Conservation (phyloP, 2,888 invertebrate species). For the Thereva nobilitata region DNA sequence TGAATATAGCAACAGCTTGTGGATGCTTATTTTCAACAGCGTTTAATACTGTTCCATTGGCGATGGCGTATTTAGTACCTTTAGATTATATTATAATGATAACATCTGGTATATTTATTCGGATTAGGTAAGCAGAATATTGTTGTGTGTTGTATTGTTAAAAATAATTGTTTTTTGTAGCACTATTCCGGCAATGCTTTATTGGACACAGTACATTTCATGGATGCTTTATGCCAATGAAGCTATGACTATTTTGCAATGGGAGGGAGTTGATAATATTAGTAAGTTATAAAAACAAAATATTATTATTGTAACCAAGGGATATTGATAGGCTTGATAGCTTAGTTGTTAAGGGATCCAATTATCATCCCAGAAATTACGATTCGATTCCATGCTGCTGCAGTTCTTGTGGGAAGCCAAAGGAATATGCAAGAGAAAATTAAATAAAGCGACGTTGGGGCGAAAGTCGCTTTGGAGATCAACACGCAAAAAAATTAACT, state of each 20-base stretch:
- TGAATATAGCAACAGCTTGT: slow-evolving; percentile 86
- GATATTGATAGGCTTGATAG: neutral
- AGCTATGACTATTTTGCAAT: slow-evolving; percentile 79
- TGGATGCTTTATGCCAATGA: slow-evolving; percentile 89
- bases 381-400: too few relatives aligned
- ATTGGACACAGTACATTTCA: slow-evolving; percentile 79
- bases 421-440: too few relatives aligned
- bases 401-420: too few relatives aligned
- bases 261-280: slow-evolving; percentile 68
- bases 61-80: slow-evolving; percentile 83
- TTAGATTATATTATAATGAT: slow-evolving; percentile 87
- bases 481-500: too few relatives aligned
- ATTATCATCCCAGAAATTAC: too few relatives aligned
- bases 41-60: slow-evolving; percentile 77
- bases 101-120: slow-evolving; percentile 82
- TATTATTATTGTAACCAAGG: neutral
- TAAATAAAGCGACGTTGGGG: too few relatives aligned
- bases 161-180: slow-evolving; percentile 56
- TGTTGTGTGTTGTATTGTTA: neutral
- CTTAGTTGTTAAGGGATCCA: neutral
- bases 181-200: slow-evolving; percentile 70
- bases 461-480: too few relatives aligned
- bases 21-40: slow-evolving; percentile 85
- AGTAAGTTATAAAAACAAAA: slow-evolving; percentile 47
- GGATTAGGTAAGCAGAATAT: slow-evolving; percentile 67